Conservation (phyloP, 2,797 vertebrate genomes). For the Orestias chungarensis region DNA sequence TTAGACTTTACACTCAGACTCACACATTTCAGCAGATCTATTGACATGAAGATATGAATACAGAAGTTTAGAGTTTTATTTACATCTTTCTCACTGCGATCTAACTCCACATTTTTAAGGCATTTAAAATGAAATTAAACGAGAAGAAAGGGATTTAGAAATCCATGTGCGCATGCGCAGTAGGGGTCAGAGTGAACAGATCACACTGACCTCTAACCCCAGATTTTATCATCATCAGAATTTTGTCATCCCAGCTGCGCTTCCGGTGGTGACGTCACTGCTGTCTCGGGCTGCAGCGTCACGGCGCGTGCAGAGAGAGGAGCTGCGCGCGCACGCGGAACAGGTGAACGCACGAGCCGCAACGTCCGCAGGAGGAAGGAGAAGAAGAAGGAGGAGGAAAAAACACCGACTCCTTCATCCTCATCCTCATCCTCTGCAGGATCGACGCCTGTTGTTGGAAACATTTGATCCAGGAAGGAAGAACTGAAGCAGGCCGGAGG, state of each 20-base stretch:
- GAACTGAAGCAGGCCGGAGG: slow-evolving; percentile 14
- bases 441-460: slow-evolving; percentile 39
- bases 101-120: too few relatives aligned
- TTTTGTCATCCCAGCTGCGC: slow-evolving; percentile 39
- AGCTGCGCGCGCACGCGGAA: slow-evolving; percentile 40
- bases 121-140: too few relatives aligned
- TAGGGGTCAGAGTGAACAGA: not conserved
- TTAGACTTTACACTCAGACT: too few relatives aligned
- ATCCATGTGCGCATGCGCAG: slow-evolving; percentile 19
- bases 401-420: slow-evolving; percentile 8
- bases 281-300: slow-evolving; percentile 50
- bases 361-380: slow-evolving; percentile 49
- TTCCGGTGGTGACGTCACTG: slow-evolving; percentile 61
- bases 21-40: too few relatives aligned
- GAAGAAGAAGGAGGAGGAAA: slow-evolving; percentile 10
- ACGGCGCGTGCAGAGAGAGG: slow-evolving; percentile 22
- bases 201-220: not conserved
- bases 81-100: too few relatives aligned
- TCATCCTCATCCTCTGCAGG: not conserved
- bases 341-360: slow-evolving; percentile 65
- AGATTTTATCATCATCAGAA: not conserved
- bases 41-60: too few relatives aligned
- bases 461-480: slow-evolving; percentile 21
- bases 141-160: too few relatives aligned
- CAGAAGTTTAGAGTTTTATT: too few relatives aligned